phyloP scores from a whole-genome alignment of 2,113 vertebrate genomes.

The Cichladusa arquata region DNA sequence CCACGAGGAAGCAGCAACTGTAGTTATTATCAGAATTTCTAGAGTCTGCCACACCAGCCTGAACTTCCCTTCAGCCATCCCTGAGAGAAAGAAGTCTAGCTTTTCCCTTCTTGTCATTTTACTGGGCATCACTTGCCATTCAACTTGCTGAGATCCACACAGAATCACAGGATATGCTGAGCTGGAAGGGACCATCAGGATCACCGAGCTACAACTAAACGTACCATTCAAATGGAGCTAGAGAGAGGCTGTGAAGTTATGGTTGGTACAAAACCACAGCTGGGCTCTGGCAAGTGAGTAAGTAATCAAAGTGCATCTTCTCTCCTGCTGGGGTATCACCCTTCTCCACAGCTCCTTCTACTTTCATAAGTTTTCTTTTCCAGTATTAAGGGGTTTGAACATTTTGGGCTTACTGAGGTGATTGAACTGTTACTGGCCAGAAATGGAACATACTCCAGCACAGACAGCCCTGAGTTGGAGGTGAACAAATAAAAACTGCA shows the following conservation, averaged over 20 bases:
- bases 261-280: not conserved
- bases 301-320: not conserved
- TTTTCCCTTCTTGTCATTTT: not conserved
- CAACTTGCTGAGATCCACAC: not conserved
- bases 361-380: not conserved
- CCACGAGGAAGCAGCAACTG: accelerated
- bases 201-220: not conserved
- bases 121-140: not conserved
- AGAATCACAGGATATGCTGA: not conserved
- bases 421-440: not conserved
- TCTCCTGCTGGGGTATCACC: not conserved
- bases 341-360: not conserved
- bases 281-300: not conserved
- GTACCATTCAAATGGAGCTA: not conserved
- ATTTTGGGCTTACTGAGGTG: not conserved
- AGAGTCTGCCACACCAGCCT: not conserved
- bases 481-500: not conserved
- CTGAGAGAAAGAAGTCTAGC: not conserved
- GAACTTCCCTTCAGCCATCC: not conserved
- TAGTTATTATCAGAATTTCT: not conserved
- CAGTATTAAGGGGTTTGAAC: not conserved
- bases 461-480: accelerated
- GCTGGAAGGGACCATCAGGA: not conserved
- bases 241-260: not conserved
- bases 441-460: not conserved